These are phyloP conservation scores for Philantomba maxwellii DNA, from an alignment of 2,113 vertebrate genomes.

Conservation along the genomic window DNA sequence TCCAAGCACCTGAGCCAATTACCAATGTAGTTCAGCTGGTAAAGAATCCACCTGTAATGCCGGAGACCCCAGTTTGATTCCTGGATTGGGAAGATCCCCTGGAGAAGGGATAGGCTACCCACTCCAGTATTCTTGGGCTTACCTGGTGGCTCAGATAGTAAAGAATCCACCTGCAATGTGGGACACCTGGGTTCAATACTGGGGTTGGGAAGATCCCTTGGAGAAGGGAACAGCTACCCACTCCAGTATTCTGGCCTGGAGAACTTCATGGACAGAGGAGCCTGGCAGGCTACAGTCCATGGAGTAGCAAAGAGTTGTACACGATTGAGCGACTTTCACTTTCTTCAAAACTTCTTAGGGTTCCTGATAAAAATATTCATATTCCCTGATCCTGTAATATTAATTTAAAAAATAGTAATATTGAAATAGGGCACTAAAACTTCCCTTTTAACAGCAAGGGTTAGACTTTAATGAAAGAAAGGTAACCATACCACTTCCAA, in stretches of 20 bases:
- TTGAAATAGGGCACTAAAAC: background rate
- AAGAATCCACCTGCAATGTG: background rate
- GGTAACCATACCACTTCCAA: background rate
- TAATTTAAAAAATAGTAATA: conserved; percentile 1
- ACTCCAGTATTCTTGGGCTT: background rate
- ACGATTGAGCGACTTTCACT: rapidly evolving
- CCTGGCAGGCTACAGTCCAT: background rate
- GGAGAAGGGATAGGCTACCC: background rate
- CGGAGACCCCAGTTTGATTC: rapidly evolving
- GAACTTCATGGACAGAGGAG: background rate
- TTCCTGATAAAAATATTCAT: background rate
- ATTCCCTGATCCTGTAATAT: background rate
- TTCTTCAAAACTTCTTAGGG: background rate
- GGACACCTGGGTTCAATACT: background rate
- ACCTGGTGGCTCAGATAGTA: background rate
- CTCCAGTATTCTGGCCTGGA: background rate
- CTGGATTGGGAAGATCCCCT: background rate
- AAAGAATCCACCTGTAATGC: background rate
- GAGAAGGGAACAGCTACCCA: background rate
- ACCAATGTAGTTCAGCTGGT: background rate
- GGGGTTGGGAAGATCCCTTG: background rate
- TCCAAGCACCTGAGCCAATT: background rate
- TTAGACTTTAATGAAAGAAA: background rate
- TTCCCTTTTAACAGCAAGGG: background rate
- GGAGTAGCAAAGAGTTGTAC: background rate